Base-by-base conservation (phyloP, 2,113 vertebrate species). In the Pangasianodon gigas region DNA sequence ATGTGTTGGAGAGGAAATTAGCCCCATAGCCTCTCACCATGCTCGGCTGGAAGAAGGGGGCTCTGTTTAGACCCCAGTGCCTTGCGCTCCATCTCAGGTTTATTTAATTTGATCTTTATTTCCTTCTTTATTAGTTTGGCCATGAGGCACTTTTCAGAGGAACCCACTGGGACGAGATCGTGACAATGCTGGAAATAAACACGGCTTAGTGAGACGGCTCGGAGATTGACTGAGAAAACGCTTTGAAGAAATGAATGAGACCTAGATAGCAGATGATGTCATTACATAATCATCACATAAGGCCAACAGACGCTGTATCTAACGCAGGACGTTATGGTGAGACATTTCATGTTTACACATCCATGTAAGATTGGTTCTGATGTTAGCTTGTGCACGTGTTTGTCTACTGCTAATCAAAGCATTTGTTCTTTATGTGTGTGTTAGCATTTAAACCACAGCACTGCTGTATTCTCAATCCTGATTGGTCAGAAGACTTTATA, bases 1-100 rank as follows among this genome's bases (percentile, higher is more conserved):
- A 62, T 52, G 46, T 65, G 79, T n/a, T 86, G 87, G 69, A 90
- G 44, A 19, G 26, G 46, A 52, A 85, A 90, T 82, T 69, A 82
- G 48, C 80, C 48, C n/a, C 48, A 6, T 58, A 54, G 48, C 87
- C 62, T 74, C 48, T 83, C 46, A 69, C 14, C 46, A 56, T 0
- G 1, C 2, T 52, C 16, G 8, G 48, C n/a, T 71, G 19, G 48
- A 29, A 3, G 11, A 2, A 14, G 58, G 37, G 37, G 24, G 74
- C 10, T 75, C 8, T 14, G 37, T 48, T 56, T 19, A 77, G 41
- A 83, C 52, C 79, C 51, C 37, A 9, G 46, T 48, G 48, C 26
- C 48, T 37, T 67, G 60, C 8, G 32, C 60, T 82, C 29, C 29
- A n/a, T 52, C 51, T 82, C 48, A 24, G 16, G 77, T 44, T 83